phyloP scores from a whole-genome alignment of 2,113 vertebrate genomes.

The Salvator merianae region DNA sequence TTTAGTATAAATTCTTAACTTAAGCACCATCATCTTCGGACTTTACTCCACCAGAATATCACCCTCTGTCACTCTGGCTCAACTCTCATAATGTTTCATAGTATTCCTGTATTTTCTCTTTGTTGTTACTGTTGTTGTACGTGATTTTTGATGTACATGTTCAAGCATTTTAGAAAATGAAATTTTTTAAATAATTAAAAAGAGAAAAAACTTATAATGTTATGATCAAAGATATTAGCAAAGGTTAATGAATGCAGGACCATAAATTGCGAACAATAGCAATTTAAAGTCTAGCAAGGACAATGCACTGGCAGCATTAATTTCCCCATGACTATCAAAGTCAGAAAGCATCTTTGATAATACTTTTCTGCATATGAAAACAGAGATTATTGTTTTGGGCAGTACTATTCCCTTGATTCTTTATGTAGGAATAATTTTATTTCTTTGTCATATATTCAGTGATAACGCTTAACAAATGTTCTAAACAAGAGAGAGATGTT shows the following conservation, averaged over 20 bases:
- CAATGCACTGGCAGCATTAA: conserved; percentile 43
- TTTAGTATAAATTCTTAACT: too few relatives aligned
- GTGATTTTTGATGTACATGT: too few relatives aligned
- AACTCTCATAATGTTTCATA: too few relatives aligned
- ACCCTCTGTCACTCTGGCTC: too few relatives aligned
- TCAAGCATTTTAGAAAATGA: too few relatives aligned
- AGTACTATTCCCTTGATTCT: conserved; percentile 25
- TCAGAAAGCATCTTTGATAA: conserved; percentile 38
- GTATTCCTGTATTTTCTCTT: too few relatives aligned
- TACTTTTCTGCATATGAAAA: conserved; percentile 40
- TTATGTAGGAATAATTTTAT: conserved; percentile 9
- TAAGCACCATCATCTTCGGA: too few relatives aligned
- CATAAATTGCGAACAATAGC: conserved; percentile 26
- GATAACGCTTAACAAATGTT: not conserved
- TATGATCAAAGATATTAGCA: conserved; percentile 33
- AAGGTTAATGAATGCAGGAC: conserved; percentile 2
- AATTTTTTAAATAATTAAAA: too few relatives aligned
- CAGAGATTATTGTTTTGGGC: conserved; percentile 20
- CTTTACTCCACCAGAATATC: too few relatives aligned
- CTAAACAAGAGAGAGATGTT: not conserved
- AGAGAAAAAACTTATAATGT: too few relatives aligned
- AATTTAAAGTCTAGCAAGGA: conserved; percentile 38
- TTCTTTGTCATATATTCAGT: not conserved
- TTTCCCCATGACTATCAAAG: conserved; percentile 38
- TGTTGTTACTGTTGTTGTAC: too few relatives aligned